These are phyloP conservation scores for Rhinoraja longicauda DNA, from an alignment of 2,797 vertebrate species.

Conservation along the genomic window DNA sequence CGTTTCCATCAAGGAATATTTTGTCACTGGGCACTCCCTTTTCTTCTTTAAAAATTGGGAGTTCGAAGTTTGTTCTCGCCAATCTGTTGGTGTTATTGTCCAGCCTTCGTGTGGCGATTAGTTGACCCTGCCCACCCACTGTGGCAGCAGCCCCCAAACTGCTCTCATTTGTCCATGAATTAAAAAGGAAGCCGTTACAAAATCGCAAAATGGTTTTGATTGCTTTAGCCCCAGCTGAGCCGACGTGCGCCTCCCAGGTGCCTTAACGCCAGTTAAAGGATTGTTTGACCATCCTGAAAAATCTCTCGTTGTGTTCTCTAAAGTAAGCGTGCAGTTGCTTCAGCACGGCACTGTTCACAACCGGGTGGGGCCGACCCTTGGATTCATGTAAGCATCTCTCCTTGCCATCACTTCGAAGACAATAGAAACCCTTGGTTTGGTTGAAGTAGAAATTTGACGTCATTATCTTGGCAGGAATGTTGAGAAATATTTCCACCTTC, in stretches of 20 bases:
- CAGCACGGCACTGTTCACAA: slow-evolving; percentile 77
- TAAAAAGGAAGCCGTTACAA: neutral
- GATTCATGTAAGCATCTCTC: slow-evolving; percentile 89
- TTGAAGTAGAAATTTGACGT: slow-evolving; percentile 93
- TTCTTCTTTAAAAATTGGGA: neutral
- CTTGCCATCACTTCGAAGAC: slow-evolving; percentile 80
- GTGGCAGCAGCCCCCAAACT: neutral
- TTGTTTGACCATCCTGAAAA: slow-evolving; percentile 84
- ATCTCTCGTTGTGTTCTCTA: slow-evolving; percentile 81
- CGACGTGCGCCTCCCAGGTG: neutral
- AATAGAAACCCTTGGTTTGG: slow-evolving; percentile 92
- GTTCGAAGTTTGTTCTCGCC: neutral
- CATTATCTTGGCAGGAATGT: slow-evolving; percentile 76
- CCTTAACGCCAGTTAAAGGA: slow-evolving; percentile 81
- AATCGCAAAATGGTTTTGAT: slow-evolving; percentile 13
- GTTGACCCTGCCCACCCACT: neutral
- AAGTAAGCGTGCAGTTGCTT: slow-evolving; percentile 81
- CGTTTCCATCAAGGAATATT: neutral
- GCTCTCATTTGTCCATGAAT: neutral
- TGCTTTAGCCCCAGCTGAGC: neutral
- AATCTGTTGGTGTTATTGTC: neutral
- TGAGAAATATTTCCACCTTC: slow-evolving; percentile 81
- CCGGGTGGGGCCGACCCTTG: slow-evolving; percentile 82
- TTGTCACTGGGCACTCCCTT: neutral
- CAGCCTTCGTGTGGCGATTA: neutral